Evolutionary conservation across 2,113 vertebrate species (phyloP), one percentile per base, ranked within the genome.

Genomic region (Rousettus leschenaultii): DNA sequence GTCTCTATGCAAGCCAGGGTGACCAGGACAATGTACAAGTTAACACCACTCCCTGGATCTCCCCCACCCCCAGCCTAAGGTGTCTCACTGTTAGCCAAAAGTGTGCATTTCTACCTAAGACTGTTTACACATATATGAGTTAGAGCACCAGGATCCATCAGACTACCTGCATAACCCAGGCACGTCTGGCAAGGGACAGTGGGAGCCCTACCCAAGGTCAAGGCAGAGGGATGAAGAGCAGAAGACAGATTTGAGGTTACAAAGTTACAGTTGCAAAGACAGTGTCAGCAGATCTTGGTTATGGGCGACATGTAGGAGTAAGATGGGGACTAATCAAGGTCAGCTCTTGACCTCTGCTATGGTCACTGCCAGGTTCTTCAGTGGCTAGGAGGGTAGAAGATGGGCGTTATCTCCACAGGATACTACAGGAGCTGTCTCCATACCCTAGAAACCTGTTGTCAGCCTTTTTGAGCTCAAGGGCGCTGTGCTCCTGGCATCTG

Each of bases 11-110:
- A 71, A 94, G 28, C 33, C 57, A 45, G 45, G 35, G 24, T 53
- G 57, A 63, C 33, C 74, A 55, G 43, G 19, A 7, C 86, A 45
- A 11, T 2, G 10, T 26, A 30, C 66, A 22, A 55, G 57, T 15
- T 57, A 45, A 70, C 3, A 16, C 3, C 59, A 48, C 8, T 38
- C 85, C 19, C 51, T 21, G 14, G 2, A 3, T n/a, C 28, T 38
- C 12, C n/a, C 22, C 19, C 0, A 1, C 24, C 5, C 35, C 13
- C 19, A n/a, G 21, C 7, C 28, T 43, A 71, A 1, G 5, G 16
- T 15, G 10, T 38, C 35, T 79, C 77, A 35, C 19, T 53, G 14
- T 57, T 11, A 65, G 51, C 65, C 24, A 10, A 14, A n/a, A 66
- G 33, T 45, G 35, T 74, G 21, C 7, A 4, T 73, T 61, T 79